Evolutionary conservation across 2,797 vertebrate genomes (phyloP).

Genomic region (Amniataba percoides): DNA sequence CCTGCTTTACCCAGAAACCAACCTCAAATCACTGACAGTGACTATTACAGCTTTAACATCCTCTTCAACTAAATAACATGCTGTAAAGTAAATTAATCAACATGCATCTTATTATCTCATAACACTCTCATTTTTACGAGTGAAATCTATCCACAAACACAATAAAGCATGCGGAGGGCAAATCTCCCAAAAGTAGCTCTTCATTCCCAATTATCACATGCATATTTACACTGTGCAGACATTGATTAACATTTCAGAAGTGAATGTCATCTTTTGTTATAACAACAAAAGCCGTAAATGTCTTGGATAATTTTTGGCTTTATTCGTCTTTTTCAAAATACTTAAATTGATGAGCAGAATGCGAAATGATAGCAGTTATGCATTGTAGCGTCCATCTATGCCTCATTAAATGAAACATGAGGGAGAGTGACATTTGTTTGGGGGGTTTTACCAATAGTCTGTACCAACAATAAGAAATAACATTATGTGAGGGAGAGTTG

Average conservation of each 20-base stretch:
- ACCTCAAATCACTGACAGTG: not conserved
- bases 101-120: constrained; percentile 15
- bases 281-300: constrained; percentile 36
- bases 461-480: not conserved
- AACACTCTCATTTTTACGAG: constrained; percentile 18
- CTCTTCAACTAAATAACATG: not conserved
- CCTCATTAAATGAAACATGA: constrained; percentile 40
- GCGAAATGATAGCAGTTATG: constrained; percentile 22
- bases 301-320: constrained; percentile 32
- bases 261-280: constrained; percentile 45
- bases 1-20: not conserved
- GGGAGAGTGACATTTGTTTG: constrained; percentile 20
- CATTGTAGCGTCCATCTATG: constrained; percentile 11
- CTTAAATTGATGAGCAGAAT: constrained; percentile 33
- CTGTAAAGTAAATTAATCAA: constrained; percentile 5
- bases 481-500: not conserved
- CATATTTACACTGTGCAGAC: constrained; percentile 27
- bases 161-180: constrained; percentile 15
- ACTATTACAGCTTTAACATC: constrained; percentile 19
- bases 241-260: constrained; percentile 45
- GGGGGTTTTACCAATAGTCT: not conserved
- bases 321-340: constrained; percentile 11
- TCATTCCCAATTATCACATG: constrained; percentile 25
- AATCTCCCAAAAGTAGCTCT: constrained; percentile 8
- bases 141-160: not conserved